Evolutionary conservation across 2,888 invertebrate genomes (phyloP), one percentile per base, ranked within the genome.

Genomic region (Branchellion lobata): DNA sequence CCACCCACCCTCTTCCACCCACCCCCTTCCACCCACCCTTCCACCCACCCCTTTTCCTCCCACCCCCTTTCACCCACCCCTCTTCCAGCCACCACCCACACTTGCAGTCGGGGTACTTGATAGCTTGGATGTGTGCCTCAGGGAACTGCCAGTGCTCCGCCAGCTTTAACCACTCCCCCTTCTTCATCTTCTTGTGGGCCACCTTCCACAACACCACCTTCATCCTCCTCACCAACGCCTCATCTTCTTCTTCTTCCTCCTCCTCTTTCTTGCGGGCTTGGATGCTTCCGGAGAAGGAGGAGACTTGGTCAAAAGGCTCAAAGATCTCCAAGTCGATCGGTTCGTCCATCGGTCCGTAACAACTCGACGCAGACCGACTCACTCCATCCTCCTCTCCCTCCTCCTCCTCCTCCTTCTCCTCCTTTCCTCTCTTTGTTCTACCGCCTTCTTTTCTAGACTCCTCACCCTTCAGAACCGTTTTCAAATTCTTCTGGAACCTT

Each of bases 101-200:
- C 21, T n/a, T n/a, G n/a, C n/a, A n/a, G n/a, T n/a, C n/a, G n/a
- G n/a, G n/a, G 21, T 24, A 57, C 85, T 92, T 91, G 81, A 92
- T 91, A 29, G 92, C 91, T 83, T 89, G 89, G 80, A 92, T 91
- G 84, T 92, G 92, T 78, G 91, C 91, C 69, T 91, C 90, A 0
- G 91, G 91, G 85, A 92, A 92, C 40, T 90, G 90, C 91, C 92
- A 92, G 83, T 91, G 90, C 36, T 89, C 87, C 0, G 92, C 92
- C 61, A 92, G 86, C 81, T 89, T 89, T 84, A 91, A 91, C 92
- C 92, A 92, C 84, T 92, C 92, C 0, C 89, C 89, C 0, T 89
- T 89, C 21, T 89, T 89, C 71, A 92, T 86, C 83, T 91, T 91
- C 81, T 86, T 87, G 0, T 86, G 86, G 5, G 88, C 86, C 36